Evolutionary conservation across 2,113 vertebrate species (phyloP).

Genomic region (Pimephales promelas): DNA sequence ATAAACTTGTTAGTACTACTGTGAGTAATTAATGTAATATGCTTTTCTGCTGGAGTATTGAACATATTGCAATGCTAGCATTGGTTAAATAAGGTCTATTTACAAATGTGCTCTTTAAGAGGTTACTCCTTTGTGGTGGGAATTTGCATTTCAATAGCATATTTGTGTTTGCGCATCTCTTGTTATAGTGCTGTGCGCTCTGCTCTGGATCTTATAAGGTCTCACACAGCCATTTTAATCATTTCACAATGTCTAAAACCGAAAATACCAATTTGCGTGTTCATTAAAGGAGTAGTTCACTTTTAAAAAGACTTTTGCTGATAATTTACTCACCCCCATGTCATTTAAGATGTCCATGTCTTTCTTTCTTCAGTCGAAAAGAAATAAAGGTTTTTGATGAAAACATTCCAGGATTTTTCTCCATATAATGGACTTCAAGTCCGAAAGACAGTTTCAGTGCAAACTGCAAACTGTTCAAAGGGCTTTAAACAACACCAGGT

Average conservation of each 20-base stretch:
- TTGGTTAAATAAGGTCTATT: slow-evolving; percentile 32
- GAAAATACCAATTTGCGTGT: slow-evolving; percentile 45
- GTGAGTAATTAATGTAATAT: not conserved
- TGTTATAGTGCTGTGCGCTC: slow-evolving; percentile 38
- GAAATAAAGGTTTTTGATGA: too few species aligned
- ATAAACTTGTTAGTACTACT: not conserved
- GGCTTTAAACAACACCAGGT: too few species aligned
- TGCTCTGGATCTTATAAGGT: slow-evolving; percentile 44
- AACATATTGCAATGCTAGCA: not conserved
- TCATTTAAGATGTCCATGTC: too few species aligned
- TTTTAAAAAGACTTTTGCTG: too few species aligned
- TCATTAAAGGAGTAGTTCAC: too few species aligned
- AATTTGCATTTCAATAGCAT: slow-evolving; percentile 56
- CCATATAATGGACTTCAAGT: too few species aligned
- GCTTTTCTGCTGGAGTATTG: not conserved
- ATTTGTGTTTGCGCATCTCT: slow-evolving; percentile 53
- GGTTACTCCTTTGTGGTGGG: slow-evolving; percentile 45
- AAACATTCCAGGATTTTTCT: too few species aligned
- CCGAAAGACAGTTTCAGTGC: too few species aligned
- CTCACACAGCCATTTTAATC: slow-evolving; percentile 52
- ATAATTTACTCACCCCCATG: too few species aligned
- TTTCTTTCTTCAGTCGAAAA: too few species aligned
- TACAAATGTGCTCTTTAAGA: slow-evolving; percentile 43
- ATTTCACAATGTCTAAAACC: slow-evolving; percentile 41
- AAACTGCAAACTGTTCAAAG: too few species aligned